phyloP scores from a whole-genome alignment of 2,888 invertebrate species.

The Branchipolynoe longqiensis region DNA sequence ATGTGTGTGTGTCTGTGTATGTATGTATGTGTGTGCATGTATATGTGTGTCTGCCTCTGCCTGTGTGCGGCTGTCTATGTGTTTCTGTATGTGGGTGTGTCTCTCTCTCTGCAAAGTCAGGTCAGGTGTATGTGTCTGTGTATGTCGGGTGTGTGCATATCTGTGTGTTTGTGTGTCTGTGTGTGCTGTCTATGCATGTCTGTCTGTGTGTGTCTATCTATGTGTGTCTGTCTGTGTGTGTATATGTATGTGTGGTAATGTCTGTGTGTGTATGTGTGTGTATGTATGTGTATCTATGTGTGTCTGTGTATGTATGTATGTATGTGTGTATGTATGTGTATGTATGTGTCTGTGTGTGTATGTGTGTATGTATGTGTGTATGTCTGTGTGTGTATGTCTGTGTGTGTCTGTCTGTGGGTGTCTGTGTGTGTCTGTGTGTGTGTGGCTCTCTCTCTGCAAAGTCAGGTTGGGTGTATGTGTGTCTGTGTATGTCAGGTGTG shows the following conservation, averaged over 20 bases:
- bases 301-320: background rate
- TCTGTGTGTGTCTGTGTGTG: background rate
- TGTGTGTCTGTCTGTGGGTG: background rate
- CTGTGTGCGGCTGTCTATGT: too few relatives aligned
- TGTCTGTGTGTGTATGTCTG: background rate
- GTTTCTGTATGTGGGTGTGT: too few relatives aligned
- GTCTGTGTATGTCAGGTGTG: too few relatives aligned
- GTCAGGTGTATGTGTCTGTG: background rate
- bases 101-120: too few relatives aligned
- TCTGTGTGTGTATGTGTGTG: background rate
- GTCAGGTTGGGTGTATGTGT: background rate
- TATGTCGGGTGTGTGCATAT: background rate
- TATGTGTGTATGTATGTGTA: conserved; percentile 18
- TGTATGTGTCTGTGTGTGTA: background rate
- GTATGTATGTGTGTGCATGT: too few relatives aligned
- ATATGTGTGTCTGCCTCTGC: too few relatives aligned
- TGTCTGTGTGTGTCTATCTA: background rate
- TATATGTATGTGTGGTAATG: background rate
- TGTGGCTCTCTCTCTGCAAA: background rate
- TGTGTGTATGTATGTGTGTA: background rate
- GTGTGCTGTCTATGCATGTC: conserved; percentile 63
- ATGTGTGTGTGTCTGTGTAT: too few relatives aligned
- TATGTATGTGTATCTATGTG: background rate
- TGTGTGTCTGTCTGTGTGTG: background rate
- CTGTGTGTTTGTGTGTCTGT: too few relatives aligned